phyloP scores from a whole-genome alignment of 1,140 invertebrate genomes.

The Drosophila baimaii region DNA sequence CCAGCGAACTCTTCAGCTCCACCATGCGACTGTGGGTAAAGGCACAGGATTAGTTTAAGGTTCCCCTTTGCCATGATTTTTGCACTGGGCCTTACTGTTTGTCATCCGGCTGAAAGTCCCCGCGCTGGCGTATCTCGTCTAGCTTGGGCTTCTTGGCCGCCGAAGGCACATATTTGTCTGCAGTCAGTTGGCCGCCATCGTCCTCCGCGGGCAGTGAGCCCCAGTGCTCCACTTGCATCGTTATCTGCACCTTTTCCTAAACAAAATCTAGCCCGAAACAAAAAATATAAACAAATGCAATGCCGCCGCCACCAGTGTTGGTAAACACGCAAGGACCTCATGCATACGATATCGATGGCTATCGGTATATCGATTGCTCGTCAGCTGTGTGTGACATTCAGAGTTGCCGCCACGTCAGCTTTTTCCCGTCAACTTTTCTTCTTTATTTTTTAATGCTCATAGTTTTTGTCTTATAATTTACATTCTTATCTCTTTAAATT shows the following conservation, averaged over 20 bases:
- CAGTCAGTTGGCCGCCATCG: slow-evolving; percentile 26
- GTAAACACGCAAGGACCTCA: background rate
- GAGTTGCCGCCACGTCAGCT: slow-evolving; percentile 15
- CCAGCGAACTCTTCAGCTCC: slow-evolving; percentile 73
- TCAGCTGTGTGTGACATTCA: slow-evolving; percentile 3
- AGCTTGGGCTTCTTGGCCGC: slow-evolving; percentile 54
- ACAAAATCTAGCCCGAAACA: slow-evolving; percentile 1
- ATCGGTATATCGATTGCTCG: background rate
- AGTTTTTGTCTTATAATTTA: background rate
- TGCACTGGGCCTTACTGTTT: slow-evolving; percentile 34
- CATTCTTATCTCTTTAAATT: background rate
- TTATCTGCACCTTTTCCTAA: background rate
- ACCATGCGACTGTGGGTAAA: slow-evolving; percentile 37
- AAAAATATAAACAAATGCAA: slow-evolving; percentile 33
- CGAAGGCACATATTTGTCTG: slow-evolving; percentile 58
- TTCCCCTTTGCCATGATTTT: rapidly evolving
- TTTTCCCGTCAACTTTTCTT: background rate
- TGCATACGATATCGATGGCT: background rate
- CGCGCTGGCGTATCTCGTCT: slow-evolving; percentile 55
- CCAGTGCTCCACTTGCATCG: slow-evolving; percentile 67
- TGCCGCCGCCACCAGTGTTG: slow-evolving; percentile 27
- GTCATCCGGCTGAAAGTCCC: slow-evolving; percentile 34
- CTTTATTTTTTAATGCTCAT: too few relatives aligned
- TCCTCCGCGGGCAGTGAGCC: slow-evolving; percentile 46
- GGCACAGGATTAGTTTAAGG: background rate